Percentiles rank a stretch among this genome's conserved stretches.
phyloP scores from a whole-genome alignment of 2,888 invertebrate genomes.

The Cotesia congregata region DNA sequence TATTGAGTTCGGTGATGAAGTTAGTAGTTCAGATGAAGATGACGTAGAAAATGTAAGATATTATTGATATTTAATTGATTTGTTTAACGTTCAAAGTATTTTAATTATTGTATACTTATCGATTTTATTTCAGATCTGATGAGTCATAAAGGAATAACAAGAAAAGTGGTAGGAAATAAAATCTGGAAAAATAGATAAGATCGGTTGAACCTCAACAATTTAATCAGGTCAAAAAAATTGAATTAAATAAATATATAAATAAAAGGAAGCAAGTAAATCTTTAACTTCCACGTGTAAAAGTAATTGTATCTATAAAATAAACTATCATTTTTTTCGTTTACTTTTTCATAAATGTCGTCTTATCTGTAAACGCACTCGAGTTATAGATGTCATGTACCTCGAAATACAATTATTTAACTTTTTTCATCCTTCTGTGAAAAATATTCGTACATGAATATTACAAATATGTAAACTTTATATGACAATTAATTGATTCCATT shows the following conservation, averaged over 20 bases:
- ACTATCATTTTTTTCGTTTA: conserved; percentile 56
- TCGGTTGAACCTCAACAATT: conserved; percentile 12
- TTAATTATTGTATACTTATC: neutral
- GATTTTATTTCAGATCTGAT: conserved; percentile 60
- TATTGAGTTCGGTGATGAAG: conserved; percentile 96
- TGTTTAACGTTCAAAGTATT: neutral
- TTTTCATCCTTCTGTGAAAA: conserved; percentile 2
- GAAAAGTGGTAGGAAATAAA: conserved; percentile 36
- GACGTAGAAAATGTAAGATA: conserved; percentile 71
- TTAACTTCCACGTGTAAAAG: conserved; percentile 53
- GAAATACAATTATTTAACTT: neutral
- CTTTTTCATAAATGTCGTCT: conserved; percentile 49
- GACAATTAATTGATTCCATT: neutral
- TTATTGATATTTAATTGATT: conserved; percentile 35
- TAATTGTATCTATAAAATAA: conserved; percentile 62
- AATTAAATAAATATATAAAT: conserved; percentile 49
- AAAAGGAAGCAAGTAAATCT: conserved; percentile 50
- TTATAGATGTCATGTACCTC: conserved; percentile 23
- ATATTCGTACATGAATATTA: neutral
- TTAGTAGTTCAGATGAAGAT: conserved; percentile 90
- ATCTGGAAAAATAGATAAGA: conserved; percentile 17
- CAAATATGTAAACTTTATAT: neutral
- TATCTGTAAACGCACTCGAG: conserved; percentile 48
- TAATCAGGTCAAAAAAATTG: conserved; percentile 37
- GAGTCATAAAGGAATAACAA: conserved; percentile 48